These are phyloP conservation scores for Cephus nigrinus DNA, from an alignment of 2,888 invertebrate species.

Conservation along the genomic window DNA sequence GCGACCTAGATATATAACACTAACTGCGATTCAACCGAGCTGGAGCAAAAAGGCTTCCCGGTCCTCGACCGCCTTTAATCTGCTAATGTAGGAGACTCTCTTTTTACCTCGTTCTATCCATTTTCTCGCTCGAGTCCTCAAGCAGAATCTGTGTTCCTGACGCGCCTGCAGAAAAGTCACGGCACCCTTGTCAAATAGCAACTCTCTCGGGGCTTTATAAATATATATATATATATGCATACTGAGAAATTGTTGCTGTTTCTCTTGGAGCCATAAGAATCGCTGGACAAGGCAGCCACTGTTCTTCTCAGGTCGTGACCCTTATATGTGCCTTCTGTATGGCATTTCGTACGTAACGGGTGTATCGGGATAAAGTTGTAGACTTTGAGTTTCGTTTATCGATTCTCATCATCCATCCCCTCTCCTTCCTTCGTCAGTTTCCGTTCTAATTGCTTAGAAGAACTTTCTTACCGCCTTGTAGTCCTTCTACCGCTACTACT, in stretches of 20 bases:
- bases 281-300: neutral
- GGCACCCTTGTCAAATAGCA: neutral
- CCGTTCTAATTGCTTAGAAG: neutral
- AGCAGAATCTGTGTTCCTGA: neutral
- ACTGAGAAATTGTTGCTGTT: neutral
- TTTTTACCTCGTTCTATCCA: neutral
- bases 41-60: neutral
- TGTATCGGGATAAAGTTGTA: neutral
- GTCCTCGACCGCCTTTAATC: constrained; percentile 17
- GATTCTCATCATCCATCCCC: neutral
- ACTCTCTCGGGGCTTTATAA: neutral
- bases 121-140: neutral
- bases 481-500: neutral
- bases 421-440: neutral
- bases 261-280: neutral
- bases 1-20: neutral
- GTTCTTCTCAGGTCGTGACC: neutral
- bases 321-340: neutral
- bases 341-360: neutral
- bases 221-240: neutral
- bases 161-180: neutral
- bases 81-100: constrained; percentile 13
- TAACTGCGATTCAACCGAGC: neutral
- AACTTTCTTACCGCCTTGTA: neutral
- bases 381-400: neutral